Conservation (phyloP, 2,797 vertebrate genomes). For the Lacerta agilis region DNA sequence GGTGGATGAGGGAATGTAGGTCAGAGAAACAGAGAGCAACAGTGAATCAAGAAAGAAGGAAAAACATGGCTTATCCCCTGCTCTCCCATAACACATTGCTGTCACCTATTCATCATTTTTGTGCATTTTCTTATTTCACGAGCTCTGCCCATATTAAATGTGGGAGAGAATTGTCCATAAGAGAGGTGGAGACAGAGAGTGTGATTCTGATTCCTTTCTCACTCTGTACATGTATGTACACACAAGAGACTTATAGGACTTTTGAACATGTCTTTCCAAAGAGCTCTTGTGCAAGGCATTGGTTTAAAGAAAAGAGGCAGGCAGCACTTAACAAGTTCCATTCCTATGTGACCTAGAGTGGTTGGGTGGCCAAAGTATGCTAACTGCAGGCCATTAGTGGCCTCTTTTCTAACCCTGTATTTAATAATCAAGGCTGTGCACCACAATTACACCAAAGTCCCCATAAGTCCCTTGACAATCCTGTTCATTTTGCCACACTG, state of each 20-base stretch:
- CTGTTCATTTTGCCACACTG: not conserved
- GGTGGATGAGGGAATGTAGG: accelerated
- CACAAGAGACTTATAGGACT: not conserved
- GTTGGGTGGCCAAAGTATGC: not conserved
- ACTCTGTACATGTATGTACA: not conserved
- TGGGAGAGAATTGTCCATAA: not conserved
- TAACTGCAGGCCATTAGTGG: not conserved
- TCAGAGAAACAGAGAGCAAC: not conserved
- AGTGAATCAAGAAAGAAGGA: not conserved
- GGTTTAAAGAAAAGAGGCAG: not conserved
- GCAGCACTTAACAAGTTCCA: not conserved
- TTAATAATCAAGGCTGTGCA: conserved; percentile 4
- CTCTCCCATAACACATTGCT: not conserved
- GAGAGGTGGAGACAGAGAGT: not conserved
- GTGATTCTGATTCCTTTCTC: no score
- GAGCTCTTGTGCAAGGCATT: no score
- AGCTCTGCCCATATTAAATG: not conserved
- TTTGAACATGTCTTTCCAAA: not conserved
- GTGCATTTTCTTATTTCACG: not conserved
- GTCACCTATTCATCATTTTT: not conserved
- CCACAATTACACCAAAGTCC: not conserved
- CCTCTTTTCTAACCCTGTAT: not conserved
- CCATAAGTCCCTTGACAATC: not conserved
- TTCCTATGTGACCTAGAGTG: not conserved
- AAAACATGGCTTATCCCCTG: not conserved